These are phyloP conservation scores for Drosophila heteroneura DNA, from an alignment of 2,888 invertebrate genomes.

Conservation along the genomic window DNA sequence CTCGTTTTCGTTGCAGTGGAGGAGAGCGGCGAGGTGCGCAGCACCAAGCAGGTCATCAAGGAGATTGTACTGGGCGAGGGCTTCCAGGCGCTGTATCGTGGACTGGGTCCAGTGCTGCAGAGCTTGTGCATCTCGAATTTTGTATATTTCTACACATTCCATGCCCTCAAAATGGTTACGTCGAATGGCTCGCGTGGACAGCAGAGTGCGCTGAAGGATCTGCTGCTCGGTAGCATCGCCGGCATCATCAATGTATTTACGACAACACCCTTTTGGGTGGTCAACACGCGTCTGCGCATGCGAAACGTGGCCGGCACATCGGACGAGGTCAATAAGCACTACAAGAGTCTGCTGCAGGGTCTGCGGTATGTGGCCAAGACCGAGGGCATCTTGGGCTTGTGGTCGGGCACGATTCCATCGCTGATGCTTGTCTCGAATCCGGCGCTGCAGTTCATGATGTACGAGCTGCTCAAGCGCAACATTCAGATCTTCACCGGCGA, in stretches of 20 bases:
- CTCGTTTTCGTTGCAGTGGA: slow-evolving; percentile 88
- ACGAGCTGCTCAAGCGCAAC: slow-evolving; percentile 93
- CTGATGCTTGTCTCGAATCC: slow-evolving; percentile 95
- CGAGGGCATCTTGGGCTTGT: slow-evolving; percentile 91
- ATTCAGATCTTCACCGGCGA: slow-evolving; percentile 87
- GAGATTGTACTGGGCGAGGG: slow-evolving; percentile 89
- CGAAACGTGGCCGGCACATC: slow-evolving; percentile 86
- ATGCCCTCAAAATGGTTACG: slow-evolving; percentile 89
- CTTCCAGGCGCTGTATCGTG: slow-evolving; percentile 88
- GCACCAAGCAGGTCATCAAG: slow-evolving; percentile 88
- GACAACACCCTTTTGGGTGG: slow-evolving; percentile 97
- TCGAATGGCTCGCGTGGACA: slow-evolving; percentile 81
- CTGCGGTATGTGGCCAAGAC: slow-evolving; percentile 89
- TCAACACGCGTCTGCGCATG: slow-evolving; percentile 94
- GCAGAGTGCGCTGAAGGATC: slow-evolving; percentile 90
- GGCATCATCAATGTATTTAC: slow-evolving; percentile 93
- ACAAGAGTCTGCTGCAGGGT: slow-evolving; percentile 88
- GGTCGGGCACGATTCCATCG: slow-evolving; percentile 94
- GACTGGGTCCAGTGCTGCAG: slow-evolving; percentile 92
- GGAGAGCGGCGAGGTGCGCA: slow-evolving; percentile 88
- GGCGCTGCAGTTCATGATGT: slow-evolving; percentile 96
- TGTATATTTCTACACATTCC: slow-evolving; percentile 97
- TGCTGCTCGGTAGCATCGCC: slow-evolving; percentile 91
- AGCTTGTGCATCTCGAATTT: slow-evolving; percentile 95
- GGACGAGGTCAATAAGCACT: slow-evolving; percentile 84